A percentile compares a stretch with the other conserved stretches of the same genome.
Conservation (phyloP, 2,797 vertebrate genomes). For the Chromis chromis region DNA sequence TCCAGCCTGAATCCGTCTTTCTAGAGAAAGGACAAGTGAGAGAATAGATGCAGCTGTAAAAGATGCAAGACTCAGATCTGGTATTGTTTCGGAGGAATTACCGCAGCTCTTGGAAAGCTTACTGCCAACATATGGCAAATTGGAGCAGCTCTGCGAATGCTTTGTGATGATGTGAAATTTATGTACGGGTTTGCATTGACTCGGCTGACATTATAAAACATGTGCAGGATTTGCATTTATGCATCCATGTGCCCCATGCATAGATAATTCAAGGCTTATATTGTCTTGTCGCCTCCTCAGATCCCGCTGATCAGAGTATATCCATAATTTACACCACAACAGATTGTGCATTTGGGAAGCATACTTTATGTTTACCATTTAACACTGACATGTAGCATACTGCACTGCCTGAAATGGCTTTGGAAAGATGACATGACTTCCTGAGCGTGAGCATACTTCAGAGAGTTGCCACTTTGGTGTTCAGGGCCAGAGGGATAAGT, state of each 20-base stretch:
- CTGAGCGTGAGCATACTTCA: conserved; percentile 32
- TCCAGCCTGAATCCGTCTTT: conserved; percentile 49
- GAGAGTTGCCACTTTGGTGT: conserved; percentile 47
- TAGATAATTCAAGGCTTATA: conserved; percentile 48
- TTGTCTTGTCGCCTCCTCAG: conserved; percentile 30
- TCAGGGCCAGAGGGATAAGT: conserved; percentile 59
- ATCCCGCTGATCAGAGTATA: conserved; percentile 35
- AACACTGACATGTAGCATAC: conserved; percentile 32
- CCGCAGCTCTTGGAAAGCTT: conserved; percentile 36
- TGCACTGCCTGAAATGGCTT: conserved; percentile 28
- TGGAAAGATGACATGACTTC: conserved; percentile 47
- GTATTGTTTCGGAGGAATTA: conserved; percentile 52
- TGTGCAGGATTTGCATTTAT: conserved; percentile 56
- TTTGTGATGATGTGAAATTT: conserved; percentile 32
- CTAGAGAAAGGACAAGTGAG: conserved; percentile 26
- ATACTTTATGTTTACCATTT: conserved; percentile 27
- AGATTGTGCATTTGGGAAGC: conserved; percentile 49
- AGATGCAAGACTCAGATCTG: conserved; percentile 18
- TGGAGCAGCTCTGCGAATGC: conserved; percentile 24
- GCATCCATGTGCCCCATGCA: conserved; percentile 15
- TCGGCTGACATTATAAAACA: conserved; percentile 42
- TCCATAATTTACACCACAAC: conserved; percentile 42
- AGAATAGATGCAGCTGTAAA: conserved; percentile 48
- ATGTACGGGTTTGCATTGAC: conserved; percentile 21
- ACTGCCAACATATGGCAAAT: conserved; percentile 50